phyloP scores from a whole-genome alignment of 1,140 invertebrate species.

The Lordiphosa mommai region DNA sequence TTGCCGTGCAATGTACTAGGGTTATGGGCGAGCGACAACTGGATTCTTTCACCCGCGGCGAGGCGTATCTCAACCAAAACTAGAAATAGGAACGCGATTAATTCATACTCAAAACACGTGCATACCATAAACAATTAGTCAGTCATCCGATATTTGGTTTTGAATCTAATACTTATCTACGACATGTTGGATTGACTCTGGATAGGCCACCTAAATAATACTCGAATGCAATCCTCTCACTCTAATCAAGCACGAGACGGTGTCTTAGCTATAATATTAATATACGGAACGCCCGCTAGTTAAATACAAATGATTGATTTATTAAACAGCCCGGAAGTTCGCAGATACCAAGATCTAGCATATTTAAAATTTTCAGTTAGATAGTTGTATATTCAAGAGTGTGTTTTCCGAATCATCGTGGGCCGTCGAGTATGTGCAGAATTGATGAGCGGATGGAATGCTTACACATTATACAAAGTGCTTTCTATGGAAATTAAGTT shows the following conservation, averaged over 20 bases:
- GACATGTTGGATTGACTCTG: background rate
- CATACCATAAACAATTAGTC: slow-evolving; percentile 1
- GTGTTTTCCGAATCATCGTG: background rate
- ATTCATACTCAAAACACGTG: no score
- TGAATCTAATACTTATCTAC: background rate
- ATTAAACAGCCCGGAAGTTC: background rate
- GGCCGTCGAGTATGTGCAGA: slow-evolving; percentile 1
- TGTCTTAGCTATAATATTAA: slow-evolving; percentile 3
- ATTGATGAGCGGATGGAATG: background rate
- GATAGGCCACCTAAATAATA: background rate
- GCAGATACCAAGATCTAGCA: slow-evolving; percentile 1
- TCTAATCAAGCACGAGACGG: slow-evolving; percentile 1
- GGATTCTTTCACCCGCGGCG: background rate
- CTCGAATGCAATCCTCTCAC: background rate
- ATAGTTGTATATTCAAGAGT: slow-evolving; percentile 11
- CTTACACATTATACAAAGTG: slow-evolving; percentile 19
- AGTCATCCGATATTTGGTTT: background rate
- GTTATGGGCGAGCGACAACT: background rate
- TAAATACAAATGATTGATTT: slow-evolving; percentile 5
- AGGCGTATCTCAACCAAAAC: no score
- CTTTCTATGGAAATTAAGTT: slow-evolving; percentile 36
- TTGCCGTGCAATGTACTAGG: background rate
- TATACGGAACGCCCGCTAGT: slow-evolving; percentile 2
- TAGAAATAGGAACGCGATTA: no score
- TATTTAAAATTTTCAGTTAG: slow-evolving; percentile 9